Conservation (phyloP, 1,140 invertebrate species). For the Hypsibius dujardini region DNA sequence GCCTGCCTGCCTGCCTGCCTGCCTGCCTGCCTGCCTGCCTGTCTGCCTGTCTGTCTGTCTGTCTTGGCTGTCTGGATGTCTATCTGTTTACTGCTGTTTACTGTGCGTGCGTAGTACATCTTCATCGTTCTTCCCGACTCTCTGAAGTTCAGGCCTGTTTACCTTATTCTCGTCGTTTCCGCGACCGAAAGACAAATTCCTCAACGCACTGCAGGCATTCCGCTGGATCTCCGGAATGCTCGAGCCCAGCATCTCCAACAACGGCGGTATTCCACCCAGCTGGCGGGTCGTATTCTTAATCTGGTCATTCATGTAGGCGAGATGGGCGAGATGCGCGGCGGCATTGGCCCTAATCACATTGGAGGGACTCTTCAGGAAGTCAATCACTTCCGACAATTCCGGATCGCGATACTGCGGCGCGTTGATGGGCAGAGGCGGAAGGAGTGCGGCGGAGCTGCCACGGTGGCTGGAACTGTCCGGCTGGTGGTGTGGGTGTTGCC, state of each 20-base stretch:
- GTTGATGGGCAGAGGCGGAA: too few relatives aligned
- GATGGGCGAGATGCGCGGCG: slow-evolving; percentile 90
- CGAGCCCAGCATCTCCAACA: slow-evolving; percentile 73
- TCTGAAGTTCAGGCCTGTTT: slow-evolving; percentile 5
- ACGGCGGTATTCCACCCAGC: slow-evolving; percentile 61
- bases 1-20: too few relatives aligned
- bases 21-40: too few relatives aligned
- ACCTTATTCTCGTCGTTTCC: slow-evolving; percentile 95
- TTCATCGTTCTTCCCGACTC: too few relatives aligned
- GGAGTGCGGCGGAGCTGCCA: not conserved
- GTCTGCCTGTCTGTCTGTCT: too few relatives aligned
- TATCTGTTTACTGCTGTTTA: too few relatives aligned
- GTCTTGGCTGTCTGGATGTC: too few relatives aligned
- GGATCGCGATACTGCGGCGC: slow-evolving; percentile 72
- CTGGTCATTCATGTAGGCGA: slow-evolving; percentile 95
- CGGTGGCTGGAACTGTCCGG: not conserved
- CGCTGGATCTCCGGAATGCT: slow-evolving; percentile 79
- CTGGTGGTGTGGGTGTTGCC: not conserved
- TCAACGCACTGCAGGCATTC: slow-evolving; percentile 87
- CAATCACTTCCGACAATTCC: slow-evolving; percentile 92
- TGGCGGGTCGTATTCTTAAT: slow-evolving; percentile 91
- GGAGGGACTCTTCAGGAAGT: slow-evolving; percentile 84
- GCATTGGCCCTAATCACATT: slow-evolving; percentile 94
- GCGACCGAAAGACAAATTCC: slow-evolving; percentile 88
- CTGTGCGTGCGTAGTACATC: too few relatives aligned